These are phyloP conservation scores for Seriola rivoliana DNA, from an alignment of 2,113 vertebrate species.

Conservation along the genomic window DNA sequence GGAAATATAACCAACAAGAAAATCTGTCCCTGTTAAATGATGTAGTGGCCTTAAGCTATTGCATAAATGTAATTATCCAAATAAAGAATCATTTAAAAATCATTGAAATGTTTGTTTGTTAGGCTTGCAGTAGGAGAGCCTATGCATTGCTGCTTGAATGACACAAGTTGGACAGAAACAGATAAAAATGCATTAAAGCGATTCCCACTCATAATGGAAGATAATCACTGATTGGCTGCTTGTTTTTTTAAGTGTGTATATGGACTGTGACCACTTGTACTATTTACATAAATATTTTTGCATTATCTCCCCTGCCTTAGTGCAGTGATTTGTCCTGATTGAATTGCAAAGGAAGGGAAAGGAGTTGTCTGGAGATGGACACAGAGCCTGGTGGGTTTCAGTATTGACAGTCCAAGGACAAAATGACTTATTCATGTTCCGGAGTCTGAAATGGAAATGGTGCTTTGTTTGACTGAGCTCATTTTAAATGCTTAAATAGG, in stretches of 20 bases:
- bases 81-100: not conserved
- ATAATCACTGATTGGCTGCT: not conserved
- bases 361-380: constrained; percentile 1
- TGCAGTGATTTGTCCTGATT: constrained; percentile 32
- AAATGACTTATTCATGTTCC: constrained; percentile 50
- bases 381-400: constrained; percentile 1
- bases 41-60: not conserved
- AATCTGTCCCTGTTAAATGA: constrained; percentile 4
- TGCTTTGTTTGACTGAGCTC: constrained; percentile 15
- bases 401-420: constrained; percentile 44
- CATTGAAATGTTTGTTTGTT: constrained; percentile 9
- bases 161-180: not conserved
- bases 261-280: not conserved
- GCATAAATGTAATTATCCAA: not conserved
- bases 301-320: not conserved
- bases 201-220: not conserved
- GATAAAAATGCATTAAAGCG: constrained; percentile 19
- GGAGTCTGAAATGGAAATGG: constrained; percentile 28
- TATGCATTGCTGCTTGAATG: not conserved
- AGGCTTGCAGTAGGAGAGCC: not conserved
- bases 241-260: not conserved
- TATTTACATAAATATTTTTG: not conserved
- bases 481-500: constrained; percentile 20
- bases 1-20: constrained; percentile 10
- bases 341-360: constrained; percentile 12